These are phyloP conservation scores for Scortum barcoo DNA, from an alignment of 2,113 vertebrate species.

Conservation along the genomic window DNA sequence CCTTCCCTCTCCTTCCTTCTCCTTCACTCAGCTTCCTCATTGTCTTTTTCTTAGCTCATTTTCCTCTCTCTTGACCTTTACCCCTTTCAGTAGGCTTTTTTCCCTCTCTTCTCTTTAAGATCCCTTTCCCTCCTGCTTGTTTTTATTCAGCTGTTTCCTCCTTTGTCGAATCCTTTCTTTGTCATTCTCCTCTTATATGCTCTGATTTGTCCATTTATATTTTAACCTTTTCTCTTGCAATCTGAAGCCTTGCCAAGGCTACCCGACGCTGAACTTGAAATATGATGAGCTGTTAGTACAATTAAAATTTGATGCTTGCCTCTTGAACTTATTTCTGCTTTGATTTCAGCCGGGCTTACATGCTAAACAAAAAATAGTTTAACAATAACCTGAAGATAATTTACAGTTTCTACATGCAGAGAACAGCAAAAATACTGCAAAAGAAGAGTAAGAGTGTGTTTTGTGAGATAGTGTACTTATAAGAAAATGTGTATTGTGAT, in stretches of 20 bases:
- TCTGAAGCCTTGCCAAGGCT: background rate
- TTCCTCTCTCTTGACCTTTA: constrained; percentile 62
- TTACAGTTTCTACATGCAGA: constrained; percentile 28
- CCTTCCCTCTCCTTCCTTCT: constrained; percentile 20
- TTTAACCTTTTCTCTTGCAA: background rate
- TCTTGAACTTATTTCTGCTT: constrained; percentile 38
- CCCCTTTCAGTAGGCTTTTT: constrained; percentile 19
- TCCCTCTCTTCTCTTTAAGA: background rate
- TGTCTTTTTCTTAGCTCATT: constrained; percentile 51
- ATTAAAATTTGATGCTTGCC: constrained; percentile 32
- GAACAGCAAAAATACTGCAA: background rate
- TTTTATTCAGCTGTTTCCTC: background rate
- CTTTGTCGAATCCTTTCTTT: background rate
- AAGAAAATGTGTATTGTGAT: constrained; percentile 67
- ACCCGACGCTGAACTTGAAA: constrained; percentile 41
- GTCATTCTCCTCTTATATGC: background rate
- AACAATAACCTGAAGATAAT: constrained; percentile 8
- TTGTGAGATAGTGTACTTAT: constrained; percentile 54
- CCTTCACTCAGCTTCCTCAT: constrained; percentile 43
- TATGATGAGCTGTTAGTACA: constrained; percentile 5
- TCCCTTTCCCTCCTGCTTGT: background rate
- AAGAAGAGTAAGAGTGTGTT: constrained; percentile 47
- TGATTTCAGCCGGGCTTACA: constrained; percentile 24
- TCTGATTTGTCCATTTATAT: background rate
- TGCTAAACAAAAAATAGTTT: constrained; percentile 27